These are phyloP conservation scores for Helicolenus hilgendorfi DNA, from an alignment of 2,797 vertebrate genomes.

Conservation along the genomic window DNA sequence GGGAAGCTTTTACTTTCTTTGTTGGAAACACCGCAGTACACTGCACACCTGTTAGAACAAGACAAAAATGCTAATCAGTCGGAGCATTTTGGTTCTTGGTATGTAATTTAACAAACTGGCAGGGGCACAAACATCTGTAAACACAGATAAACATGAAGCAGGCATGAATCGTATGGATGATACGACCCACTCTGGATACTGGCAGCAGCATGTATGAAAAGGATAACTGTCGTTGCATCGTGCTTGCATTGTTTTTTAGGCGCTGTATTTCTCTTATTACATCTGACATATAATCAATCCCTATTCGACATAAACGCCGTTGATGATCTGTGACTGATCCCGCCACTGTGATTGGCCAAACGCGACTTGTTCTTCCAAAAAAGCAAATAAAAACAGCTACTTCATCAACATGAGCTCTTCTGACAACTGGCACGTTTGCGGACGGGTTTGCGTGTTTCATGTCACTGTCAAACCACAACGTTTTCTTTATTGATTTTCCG, in stretches of 20 bases:
- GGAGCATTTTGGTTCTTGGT: constrained; percentile 14
- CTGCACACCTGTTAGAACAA: constrained; percentile 69
- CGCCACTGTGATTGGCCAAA: constrained; percentile 15
- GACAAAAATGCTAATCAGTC: constrained; percentile 58
- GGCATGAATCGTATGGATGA: neutral
- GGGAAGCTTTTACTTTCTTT: constrained; percentile 77
- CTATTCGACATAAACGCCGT: constrained; percentile 3
- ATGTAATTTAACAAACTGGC: constrained; percentile 48
- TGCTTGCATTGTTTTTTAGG: neutral
- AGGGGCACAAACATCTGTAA: constrained; percentile 26
- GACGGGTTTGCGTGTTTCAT: constrained; percentile 71
- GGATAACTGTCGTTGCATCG: constrained; percentile 3
- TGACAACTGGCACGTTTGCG: constrained; percentile 66
- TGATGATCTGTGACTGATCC: constrained; percentile 41
- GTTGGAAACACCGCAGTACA: constrained; percentile 52
- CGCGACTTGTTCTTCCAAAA: constrained; percentile 8
- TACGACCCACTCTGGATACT: neutral
- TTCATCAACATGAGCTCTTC: constrained; percentile 62
- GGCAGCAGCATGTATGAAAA: constrained; percentile 13
- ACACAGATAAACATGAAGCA: constrained; percentile 16
- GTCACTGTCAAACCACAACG: constrained; percentile 80
- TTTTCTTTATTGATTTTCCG: constrained; percentile 83
- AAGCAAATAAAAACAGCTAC: constrained; percentile 39
- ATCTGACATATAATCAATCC: constrained; percentile 41
- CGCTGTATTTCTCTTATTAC: constrained; percentile 14